These are phyloP conservation scores for Caranx melampygus DNA, from an alignment of 2,113 vertebrate species.

Conservation along the genomic window DNA sequence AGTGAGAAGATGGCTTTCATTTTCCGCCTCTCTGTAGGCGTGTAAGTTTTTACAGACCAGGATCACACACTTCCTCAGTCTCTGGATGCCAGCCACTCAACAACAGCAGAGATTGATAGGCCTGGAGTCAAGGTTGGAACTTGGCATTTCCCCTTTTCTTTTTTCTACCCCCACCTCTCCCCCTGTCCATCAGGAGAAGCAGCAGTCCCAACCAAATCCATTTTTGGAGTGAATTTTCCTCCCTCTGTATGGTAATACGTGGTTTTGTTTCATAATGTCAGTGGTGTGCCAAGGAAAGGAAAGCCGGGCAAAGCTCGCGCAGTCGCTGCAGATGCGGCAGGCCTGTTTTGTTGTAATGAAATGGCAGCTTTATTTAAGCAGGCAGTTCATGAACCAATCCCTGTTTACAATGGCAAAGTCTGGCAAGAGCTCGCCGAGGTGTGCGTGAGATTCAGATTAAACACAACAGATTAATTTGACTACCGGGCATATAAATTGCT, in stretches of 20 bases:
- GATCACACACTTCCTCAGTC: constrained; percentile 54
- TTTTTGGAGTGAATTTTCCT: constrained; percentile 51
- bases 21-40: constrained; percentile 68
- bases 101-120: constrained; percentile 70
- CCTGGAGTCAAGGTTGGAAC: constrained; percentile 69
- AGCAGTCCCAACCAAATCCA: constrained; percentile 49
- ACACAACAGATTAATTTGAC: constrained; percentile 33
- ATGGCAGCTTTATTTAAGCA: constrained; percentile 40
- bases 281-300: constrained; percentile 33
- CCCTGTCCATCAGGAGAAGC: constrained; percentile 50
- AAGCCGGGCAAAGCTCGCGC: constrained; percentile 37
- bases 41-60: constrained; percentile 76
- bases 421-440: constrained; percentile 16
- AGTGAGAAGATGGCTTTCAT: constrained; percentile 73
- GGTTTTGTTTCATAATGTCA: constrained; percentile 58
- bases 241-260: constrained; percentile 33
- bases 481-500: constrained; percentile 5
- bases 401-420: constrained; percentile 38
- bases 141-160: constrained; percentile 20
- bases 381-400: constrained; percentile 37
- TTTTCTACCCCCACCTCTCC: constrained; percentile 1
- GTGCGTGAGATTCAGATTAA: constrained; percentile 49
- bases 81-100: constrained; percentile 63
- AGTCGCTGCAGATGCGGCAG: constrained; percentile 18
- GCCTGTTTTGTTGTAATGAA: constrained; percentile 42